Evolutionary conservation across 2,113 vertebrate species (phyloP).

Genomic region (Cranoglanis bouderius): DNA sequence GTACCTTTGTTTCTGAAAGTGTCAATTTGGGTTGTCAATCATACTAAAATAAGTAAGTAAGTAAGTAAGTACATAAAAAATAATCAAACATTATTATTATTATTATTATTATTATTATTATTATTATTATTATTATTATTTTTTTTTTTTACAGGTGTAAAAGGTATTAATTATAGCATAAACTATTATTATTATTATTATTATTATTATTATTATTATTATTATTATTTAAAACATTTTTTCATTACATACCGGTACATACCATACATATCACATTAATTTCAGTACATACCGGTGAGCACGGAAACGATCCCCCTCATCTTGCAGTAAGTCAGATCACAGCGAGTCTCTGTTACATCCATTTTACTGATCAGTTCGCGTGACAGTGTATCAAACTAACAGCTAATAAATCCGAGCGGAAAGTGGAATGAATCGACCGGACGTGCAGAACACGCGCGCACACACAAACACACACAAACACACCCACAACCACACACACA

Average conservation of each 20-base stretch:
- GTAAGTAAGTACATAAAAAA: no score
- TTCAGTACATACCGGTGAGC: conserved; percentile 70
- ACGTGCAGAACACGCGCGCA: background rate
- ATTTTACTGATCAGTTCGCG: conserved; percentile 51
- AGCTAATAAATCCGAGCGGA: background rate
- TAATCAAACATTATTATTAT: background rate
- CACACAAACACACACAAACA: background rate
- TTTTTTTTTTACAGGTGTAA: background rate
- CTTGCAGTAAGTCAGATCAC: conserved; percentile 77
- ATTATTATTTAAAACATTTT: no score
- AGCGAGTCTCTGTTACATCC: conserved; percentile 75
- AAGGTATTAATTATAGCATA: background rate
- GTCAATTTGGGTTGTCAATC: background rate
- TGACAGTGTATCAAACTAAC: no score
- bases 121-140: no score
- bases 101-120: background rate
- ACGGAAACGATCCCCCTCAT: conserved; percentile 77
- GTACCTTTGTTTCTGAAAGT: background rate
- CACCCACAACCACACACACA: no score
- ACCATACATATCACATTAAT: no score
- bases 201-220: background rate
- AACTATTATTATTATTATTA: background rate
- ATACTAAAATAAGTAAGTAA: background rate
- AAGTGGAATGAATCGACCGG: background rate
- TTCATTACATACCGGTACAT: no score